These are phyloP conservation scores for Pteropus rufus DNA, from an alignment of 2,797 vertebrate species.

Conservation along the genomic window DNA sequence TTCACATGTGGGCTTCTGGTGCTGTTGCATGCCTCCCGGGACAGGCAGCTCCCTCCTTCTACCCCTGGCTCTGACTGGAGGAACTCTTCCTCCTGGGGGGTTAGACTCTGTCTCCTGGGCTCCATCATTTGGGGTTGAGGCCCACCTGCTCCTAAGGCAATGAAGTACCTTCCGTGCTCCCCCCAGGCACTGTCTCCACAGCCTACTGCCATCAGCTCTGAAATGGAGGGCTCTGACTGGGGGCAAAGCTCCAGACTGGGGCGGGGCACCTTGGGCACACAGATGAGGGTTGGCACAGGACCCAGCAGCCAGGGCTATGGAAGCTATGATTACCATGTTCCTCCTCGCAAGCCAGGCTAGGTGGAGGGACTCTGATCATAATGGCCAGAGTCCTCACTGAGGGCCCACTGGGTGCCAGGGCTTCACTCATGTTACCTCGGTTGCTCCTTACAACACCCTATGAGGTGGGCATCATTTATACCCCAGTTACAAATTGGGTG, in stretches of 20 bases:
- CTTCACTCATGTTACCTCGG: background rate
- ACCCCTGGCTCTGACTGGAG: background rate
- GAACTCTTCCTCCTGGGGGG: background rate
- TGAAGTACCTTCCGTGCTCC: background rate
- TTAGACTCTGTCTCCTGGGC: background rate
- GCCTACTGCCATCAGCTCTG: background rate
- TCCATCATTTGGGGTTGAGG: background rate
- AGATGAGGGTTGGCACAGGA: background rate
- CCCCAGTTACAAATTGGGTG: background rate
- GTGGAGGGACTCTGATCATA: background rate
- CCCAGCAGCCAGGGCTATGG: background rate
- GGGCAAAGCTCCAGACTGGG: background rate
- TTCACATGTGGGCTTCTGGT: background rate
- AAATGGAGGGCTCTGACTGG: background rate
- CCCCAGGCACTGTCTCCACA: background rate
- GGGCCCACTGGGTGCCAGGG: background rate
- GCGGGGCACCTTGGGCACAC: background rate
- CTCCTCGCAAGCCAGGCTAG: background rate
- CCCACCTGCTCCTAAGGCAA: background rate
- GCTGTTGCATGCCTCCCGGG: rapidly evolving
- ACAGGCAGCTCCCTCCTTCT: background rate
- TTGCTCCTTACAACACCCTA: background rate
- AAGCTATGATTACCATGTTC: background rate
- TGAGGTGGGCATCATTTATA: background rate
- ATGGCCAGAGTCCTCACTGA: background rate